Conservation (phyloP, 2,113 vertebrate species). For the Raja brachyura region DNA sequence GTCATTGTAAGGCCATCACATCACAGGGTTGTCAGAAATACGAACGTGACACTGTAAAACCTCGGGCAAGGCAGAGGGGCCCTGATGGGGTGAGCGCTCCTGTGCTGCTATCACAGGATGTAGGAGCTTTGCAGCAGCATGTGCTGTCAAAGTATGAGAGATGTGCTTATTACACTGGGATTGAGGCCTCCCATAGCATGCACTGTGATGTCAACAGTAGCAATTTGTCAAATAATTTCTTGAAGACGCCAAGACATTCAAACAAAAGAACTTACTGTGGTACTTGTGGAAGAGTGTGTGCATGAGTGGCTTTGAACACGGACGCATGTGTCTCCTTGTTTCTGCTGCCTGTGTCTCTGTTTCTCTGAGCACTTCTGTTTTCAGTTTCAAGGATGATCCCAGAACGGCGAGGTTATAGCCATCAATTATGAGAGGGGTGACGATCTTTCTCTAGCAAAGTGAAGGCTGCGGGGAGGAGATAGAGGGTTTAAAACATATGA, state of each 20-base stretch:
- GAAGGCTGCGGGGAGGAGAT: neutral
- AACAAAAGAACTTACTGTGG: neutral
- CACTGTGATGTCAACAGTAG: neutral
- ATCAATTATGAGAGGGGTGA: neutral
- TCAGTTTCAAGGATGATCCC: neutral
- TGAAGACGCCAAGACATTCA: neutral
- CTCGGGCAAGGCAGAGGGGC: neutral
- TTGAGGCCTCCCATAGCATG: neutral
- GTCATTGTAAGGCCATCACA: neutral
- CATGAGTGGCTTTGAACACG: neutral
- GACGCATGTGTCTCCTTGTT: neutral
- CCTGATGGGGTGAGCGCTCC: neutral
- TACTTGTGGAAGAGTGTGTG: neutral
- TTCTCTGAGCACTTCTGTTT: neutral
- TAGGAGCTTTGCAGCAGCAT: neutral
- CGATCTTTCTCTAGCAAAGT: neutral
- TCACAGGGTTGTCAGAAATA: conserved; percentile 11
- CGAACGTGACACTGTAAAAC: neutral
- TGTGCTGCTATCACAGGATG: neutral
- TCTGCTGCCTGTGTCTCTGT: neutral
- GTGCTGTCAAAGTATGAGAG: conserved; percentile 12
- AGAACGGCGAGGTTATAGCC: neutral
- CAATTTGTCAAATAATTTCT: conserved; percentile 17
- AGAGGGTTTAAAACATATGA: neutral
- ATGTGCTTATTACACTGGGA: conserved; percentile 25